Percentiles rank a stretch among this genome's conserved stretches.
phyloP scores from a whole-genome alignment of 2,888 invertebrate species.

The Drosophila mimica region DNA sequence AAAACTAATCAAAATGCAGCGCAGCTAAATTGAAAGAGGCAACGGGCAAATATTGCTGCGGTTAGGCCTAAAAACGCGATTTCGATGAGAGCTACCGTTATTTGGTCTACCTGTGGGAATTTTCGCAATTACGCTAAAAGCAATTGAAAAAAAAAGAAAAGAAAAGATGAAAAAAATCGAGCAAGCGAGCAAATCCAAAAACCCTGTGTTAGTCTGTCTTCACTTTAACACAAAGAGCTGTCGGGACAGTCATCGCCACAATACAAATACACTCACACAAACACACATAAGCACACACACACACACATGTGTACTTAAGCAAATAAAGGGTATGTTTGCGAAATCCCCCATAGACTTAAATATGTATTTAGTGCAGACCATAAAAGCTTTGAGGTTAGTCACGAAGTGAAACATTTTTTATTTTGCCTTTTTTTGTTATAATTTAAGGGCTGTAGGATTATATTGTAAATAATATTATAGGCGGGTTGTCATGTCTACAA shows the following conservation, averaged over 20 bases:
- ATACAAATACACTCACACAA: slow-evolving; percentile 19
- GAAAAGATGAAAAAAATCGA: slow-evolving; percentile 10
- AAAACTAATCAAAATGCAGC: slow-evolving; percentile 76
- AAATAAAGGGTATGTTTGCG: slow-evolving; percentile 40
- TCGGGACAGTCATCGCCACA: slow-evolving; percentile 23
- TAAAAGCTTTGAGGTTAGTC: slow-evolving; percentile 27
- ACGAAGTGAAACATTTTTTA: slow-evolving; percentile 8
- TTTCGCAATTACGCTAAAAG: slow-evolving; percentile 81
- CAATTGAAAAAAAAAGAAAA: slow-evolving; percentile 65
- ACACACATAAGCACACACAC: slow-evolving; percentile 5
- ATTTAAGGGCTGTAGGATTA: slow-evolving; percentile 1
- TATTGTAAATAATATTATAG: neutral
- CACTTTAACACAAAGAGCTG: slow-evolving; percentile 52
- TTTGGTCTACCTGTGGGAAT: slow-evolving; percentile 74
- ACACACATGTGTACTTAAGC: slow-evolving; percentile 21
- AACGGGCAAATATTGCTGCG: slow-evolving; percentile 61
- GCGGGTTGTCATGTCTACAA: too few species aligned
- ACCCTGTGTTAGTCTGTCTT: slow-evolving; percentile 41
- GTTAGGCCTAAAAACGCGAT: slow-evolving; percentile 59
- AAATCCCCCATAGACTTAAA: slow-evolving; percentile 28
- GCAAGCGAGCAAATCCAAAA: slow-evolving; percentile 19
- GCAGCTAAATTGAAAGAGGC: slow-evolving; percentile 70
- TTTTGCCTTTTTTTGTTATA: neutral
- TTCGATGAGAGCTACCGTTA: slow-evolving; percentile 39
- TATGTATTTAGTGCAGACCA: slow-evolving; percentile 17